Percentiles rank a stretch among this genome's conserved stretches.
phyloP scores from a whole-genome alignment of 2,888 invertebrate species.

The Megaustenia siamemsis region DNA sequence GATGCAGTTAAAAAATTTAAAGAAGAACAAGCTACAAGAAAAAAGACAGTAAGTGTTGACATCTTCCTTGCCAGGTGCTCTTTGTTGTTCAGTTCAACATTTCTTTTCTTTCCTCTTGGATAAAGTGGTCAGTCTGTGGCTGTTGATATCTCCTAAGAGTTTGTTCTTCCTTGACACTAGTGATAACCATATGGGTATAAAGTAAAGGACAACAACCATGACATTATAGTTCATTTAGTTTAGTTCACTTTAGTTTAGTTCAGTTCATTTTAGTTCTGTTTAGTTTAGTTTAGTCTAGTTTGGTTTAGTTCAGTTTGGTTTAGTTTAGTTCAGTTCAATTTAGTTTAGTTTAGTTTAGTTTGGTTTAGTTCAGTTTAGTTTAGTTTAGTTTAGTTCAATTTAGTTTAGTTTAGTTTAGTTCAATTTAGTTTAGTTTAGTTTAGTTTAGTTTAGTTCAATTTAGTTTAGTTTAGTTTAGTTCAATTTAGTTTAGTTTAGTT shows the following conservation, averaged over 20 bases:
- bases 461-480: conserved; percentile 23
- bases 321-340: conserved; percentile 2
- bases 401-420: not conserved
- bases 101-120: no score
- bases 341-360: conserved; percentile 29
- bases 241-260: no score
- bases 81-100: no score
- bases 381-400: conserved; percentile 3
- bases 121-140: no score
- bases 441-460: conserved; percentile 27
- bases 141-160: no score
- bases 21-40: conserved; percentile 41
- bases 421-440: conserved; percentile 16
- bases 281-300: conserved; percentile 3
- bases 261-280: no score
- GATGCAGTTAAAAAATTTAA: conserved; percentile 46
- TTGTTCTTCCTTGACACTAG: no score
- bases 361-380: conserved; percentile 18
- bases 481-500: no score
- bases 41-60: conserved; percentile 33
- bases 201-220: no score
- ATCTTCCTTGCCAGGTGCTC: no score
- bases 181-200: no score
- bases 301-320: conserved; percentile 8
- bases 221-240: no score